phyloP scores from a whole-genome alignment of 2,113 vertebrate genomes.

The Strigops habroptila region DNA sequence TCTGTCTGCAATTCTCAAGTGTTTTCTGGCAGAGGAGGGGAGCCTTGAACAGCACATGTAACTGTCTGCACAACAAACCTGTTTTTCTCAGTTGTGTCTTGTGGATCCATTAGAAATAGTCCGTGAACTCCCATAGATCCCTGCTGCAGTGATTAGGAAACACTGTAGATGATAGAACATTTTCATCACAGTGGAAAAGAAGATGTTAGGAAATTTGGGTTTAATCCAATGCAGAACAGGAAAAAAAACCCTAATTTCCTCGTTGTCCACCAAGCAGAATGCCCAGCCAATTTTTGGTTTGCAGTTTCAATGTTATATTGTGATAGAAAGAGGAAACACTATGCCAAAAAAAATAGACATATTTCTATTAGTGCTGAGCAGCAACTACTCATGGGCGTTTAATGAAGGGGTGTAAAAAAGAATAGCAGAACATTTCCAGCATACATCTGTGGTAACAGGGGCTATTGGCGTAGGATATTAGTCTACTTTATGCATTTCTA shows the following conservation, averaged over 20 bases:
- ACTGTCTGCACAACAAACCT: not conserved
- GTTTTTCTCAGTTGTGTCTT: slow-evolving; percentile 7
- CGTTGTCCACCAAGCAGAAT: not conserved
- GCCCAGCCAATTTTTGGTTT: not conserved
- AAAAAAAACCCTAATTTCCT: slow-evolving; percentile 6
- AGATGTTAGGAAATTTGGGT: slow-evolving; percentile 3
- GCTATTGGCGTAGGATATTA: not conserved
- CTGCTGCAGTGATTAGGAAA: slow-evolving; percentile 16
- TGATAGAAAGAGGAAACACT: not conserved
- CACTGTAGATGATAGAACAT: not conserved
- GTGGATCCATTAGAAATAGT: slow-evolving; percentile 23
- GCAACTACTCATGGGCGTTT: slow-evolving; percentile 23
- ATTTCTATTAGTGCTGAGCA: not conserved
- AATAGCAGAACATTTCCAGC: slow-evolving; percentile 26
- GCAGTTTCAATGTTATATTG: slow-evolving; percentile 3
- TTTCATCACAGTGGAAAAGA: slow-evolving; percentile 25
- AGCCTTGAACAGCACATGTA: not conserved
- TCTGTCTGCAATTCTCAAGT: not conserved
- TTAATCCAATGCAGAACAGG: not conserved
- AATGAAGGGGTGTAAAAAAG: slow-evolving; percentile 4
- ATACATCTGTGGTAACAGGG: not conserved
- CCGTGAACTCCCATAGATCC: slow-evolving; percentile 16
- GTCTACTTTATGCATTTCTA: not conserved
- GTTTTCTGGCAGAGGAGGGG: not conserved
- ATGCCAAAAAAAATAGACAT: not conserved